Evolutionary conservation across 2,113 vertebrate genomes (phyloP).

Genomic region (Brienomyrus longianalis): DNA sequence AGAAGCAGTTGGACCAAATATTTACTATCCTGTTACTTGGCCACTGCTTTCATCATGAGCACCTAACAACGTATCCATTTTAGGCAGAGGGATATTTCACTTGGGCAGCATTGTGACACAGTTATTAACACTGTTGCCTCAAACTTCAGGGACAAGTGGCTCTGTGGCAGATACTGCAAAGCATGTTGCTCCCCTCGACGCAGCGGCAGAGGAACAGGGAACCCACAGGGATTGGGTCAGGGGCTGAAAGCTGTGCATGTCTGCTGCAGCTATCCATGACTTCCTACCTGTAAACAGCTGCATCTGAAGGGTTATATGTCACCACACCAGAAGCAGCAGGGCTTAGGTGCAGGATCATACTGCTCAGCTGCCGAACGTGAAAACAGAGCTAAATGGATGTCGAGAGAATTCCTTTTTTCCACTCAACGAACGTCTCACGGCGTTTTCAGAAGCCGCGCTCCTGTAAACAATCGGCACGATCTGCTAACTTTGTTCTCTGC

Average conservation of each 20-base stretch:
- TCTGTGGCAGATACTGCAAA: not conserved
- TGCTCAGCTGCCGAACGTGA: not conserved
- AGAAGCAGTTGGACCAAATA: not conserved
- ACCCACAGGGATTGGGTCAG: not conserved
- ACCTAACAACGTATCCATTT: not conserved
- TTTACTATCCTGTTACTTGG: not conserved
- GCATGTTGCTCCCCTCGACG: not conserved
- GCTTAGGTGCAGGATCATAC: not conserved
- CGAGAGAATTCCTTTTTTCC: not conserved
- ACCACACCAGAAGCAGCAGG: not conserved
- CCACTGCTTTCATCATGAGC: not conserved
- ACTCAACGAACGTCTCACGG: not conserved
- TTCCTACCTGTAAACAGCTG: not conserved
- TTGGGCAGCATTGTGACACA: not conserved
- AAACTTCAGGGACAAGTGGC: not conserved
- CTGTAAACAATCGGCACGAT: not conserved
- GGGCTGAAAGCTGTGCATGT: not conserved
- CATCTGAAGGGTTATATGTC: not conserved
- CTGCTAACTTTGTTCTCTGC: not conserved
- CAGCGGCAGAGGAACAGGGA: not conserved
- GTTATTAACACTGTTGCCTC: not conserved
- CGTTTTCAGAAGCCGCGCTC: not conserved
- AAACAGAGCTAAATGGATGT: not conserved
- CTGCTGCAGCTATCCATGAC: not conserved
- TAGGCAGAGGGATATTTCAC: not conserved